Conservation (phyloP, 2,888 invertebrate genomes). For the Congeria kusceri region DNA sequence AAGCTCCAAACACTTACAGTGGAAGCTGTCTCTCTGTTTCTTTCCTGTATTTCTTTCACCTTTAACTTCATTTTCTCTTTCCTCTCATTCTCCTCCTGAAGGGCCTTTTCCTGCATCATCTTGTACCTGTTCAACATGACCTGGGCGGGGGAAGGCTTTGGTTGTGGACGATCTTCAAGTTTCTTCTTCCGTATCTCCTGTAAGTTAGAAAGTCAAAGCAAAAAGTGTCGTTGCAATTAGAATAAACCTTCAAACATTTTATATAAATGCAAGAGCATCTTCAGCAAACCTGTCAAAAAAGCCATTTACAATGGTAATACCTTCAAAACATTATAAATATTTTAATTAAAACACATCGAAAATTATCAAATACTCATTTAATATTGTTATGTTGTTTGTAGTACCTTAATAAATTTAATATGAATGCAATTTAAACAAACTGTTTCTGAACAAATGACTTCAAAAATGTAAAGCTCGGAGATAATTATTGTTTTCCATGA, state of each 20-base stretch:
- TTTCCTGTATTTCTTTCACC: conserved; percentile 49
- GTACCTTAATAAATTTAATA: too few relatives aligned
- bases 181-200: conserved; percentile 52
- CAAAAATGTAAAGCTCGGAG: too few relatives aligned
- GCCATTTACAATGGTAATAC: too few relatives aligned
- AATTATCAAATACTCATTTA: too few relatives aligned
- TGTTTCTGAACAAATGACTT: too few relatives aligned
- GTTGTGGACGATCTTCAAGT: conserved; percentile 57
- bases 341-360: too few relatives aligned
- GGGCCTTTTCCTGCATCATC: conserved; percentile 79
- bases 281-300: not conserved
- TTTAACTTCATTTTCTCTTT: conserved; percentile 59
- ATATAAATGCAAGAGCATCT: not conserved
- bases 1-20: not conserved
- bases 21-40: conserved; percentile 36
- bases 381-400: too few relatives aligned
- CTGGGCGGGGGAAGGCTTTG: conserved; percentile 81
- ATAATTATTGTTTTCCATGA: too few relatives aligned
- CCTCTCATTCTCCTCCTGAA: conserved; percentile 57
- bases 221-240: too few relatives aligned
- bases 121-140: conserved; percentile 84
- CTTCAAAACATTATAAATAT: too few relatives aligned
- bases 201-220: not conserved
- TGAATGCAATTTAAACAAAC: too few relatives aligned
- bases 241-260: too few relatives aligned